Evolutionary conservation across 2,797 vertebrate species (phyloP), one percentile per base, ranked within the genome.

Genomic region (Tympanoctomys barrerae): DNA sequence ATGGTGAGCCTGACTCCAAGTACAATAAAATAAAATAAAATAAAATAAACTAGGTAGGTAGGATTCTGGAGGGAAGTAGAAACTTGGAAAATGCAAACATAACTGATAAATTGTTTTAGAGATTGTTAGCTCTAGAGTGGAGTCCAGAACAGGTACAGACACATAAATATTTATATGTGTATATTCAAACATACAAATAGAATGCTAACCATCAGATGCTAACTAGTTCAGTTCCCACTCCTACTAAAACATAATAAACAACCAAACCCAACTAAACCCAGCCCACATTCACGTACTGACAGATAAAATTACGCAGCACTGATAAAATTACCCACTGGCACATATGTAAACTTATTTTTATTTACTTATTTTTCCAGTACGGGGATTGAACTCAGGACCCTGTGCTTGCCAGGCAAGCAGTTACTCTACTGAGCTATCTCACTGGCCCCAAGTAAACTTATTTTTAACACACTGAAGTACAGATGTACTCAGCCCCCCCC

Each of bases 221-320:
- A 61, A 61, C 46, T 42, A 64, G 78, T 22, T 85, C 46, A 77
- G 71, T 28, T 6, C 22, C 0, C 26, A 57, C 26, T 84, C 52
- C 8, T 81, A 79, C 24, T 57, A 59, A 89, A 89, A 93, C 59
- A 87, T 9, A 81, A 39, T 78, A 80, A 78, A 77, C 33, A 90
- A 68, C 80, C 46, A 80, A 90, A 84, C 80, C 22, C 70, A 87
- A 54, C 26, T 49, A 24, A 49, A 84, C 80, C 22, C 64, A 83
- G 61, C 26, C 52, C 28, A 57, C 3, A 78, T 36, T 33, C 42
- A n/a, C 33, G 77, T 85, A 73, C 77, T 39, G 19, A 77, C 4
- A 39, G 36, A 75, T 46, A 80, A 91, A 87, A 87, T 26, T 75
- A 28, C 2, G 21, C 10, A 42, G 8, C n/a, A 49, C 71, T 49